Percentiles rank a stretch among this genome's conserved stretches.
phyloP scores from a whole-genome alignment of 2,113 vertebrate species.

The Patagioenas fasciata region DNA sequence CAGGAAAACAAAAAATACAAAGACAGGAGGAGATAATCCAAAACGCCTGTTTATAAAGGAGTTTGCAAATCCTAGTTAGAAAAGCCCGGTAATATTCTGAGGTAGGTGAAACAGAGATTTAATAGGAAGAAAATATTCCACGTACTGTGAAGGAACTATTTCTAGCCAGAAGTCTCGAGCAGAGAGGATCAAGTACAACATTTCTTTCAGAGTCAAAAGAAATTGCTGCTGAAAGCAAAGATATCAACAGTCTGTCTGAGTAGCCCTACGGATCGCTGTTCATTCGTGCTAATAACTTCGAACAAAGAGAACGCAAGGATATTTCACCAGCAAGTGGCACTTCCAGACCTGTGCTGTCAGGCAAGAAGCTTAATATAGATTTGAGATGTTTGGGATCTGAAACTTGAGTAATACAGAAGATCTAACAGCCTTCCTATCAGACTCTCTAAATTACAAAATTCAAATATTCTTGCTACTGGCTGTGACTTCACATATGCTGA shows the following conservation, averaged over 20 bases:
- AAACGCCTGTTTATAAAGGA: background rate
- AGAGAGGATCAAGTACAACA: background rate
- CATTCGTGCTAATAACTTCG: background rate
- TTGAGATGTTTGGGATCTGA: background rate
- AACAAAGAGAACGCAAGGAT: background rate
- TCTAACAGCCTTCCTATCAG: background rate
- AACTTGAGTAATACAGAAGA: background rate
- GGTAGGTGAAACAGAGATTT: background rate
- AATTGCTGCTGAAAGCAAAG: slow-evolving; percentile 25
- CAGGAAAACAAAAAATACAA: background rate
- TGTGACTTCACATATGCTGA: background rate
- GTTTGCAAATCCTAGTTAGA: background rate
- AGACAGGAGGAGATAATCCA: background rate
- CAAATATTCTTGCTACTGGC: background rate
- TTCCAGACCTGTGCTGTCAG: background rate
- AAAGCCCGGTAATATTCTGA: background rate
- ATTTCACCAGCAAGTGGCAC: background rate
- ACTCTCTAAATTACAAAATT: background rate
- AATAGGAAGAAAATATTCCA: background rate
- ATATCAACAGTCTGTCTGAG: background rate
- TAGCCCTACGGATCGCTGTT: background rate
- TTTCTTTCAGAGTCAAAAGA: background rate
- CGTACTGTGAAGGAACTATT: background rate
- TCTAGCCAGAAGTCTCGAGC: background rate
- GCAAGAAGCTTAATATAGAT: background rate